Conservation (phyloP, 2,797 vertebrate species). For the Enteromius paludinosus region DNA sequence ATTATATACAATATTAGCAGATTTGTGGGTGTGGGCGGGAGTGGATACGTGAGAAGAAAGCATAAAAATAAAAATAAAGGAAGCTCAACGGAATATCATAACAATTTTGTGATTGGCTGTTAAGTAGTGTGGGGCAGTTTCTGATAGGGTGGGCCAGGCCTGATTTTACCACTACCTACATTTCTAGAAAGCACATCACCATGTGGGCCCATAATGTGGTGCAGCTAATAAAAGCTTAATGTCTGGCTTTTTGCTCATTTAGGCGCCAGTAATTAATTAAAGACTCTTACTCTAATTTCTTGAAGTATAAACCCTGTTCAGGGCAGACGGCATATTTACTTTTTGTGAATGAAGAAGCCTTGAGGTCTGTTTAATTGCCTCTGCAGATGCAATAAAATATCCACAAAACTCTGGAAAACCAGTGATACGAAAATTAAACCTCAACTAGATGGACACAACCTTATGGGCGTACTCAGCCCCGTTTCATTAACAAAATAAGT, state of each 20-base stretch:
- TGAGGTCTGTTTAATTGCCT: background rate
- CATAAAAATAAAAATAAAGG: too few species aligned
- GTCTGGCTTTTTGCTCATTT: slow-evolving; percentile 38
- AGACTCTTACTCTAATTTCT: background rate
- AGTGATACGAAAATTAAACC: background rate
- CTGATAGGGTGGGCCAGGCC: too few species aligned
- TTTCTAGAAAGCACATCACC: slow-evolving; percentile 57
- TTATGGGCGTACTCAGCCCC: background rate
- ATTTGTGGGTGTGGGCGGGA: too few species aligned
- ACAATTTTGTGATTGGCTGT: too few species aligned
- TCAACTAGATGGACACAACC: background rate
- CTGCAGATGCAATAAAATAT: background rate
- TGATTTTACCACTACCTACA: slow-evolving; percentile 66
- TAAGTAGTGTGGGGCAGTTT: too few species aligned
- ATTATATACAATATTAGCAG: too few species aligned
- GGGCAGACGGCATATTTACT: background rate
- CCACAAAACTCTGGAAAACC: background rate
- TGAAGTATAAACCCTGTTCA: slow-evolving; percentile 4
- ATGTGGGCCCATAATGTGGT: slow-evolving; percentile 31
- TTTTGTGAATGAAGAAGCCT: background rate
- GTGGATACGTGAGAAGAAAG: too few species aligned
- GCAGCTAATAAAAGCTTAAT: slow-evolving; percentile 3
- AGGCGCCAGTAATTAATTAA: slow-evolving; percentile 34
- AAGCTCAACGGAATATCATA: too few species aligned
- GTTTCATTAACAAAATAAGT: background rate